Conservation (phyloP, 2,113 vertebrate species). For the Cnemophilus loriae region DNA sequence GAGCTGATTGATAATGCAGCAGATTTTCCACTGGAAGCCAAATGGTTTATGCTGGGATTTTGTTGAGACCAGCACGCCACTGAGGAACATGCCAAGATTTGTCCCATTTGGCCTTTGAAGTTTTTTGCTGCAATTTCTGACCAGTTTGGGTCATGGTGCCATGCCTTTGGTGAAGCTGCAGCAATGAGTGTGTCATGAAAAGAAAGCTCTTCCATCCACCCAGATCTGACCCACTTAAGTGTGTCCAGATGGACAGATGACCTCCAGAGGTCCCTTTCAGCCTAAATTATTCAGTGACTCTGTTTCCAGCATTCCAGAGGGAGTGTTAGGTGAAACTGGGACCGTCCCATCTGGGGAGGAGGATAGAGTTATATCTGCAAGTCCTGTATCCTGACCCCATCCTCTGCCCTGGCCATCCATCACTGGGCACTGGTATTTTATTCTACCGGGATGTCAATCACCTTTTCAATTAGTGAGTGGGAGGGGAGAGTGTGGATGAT, state of each 20-base stretch:
- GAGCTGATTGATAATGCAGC: neutral
- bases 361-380: slow-evolving; percentile 21
- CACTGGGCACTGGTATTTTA: slow-evolving; percentile 55
- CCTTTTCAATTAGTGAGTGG: slow-evolving; percentile 60
- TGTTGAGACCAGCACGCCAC: neutral
- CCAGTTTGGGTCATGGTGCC: neutral
- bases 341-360: neutral
- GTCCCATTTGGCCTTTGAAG: neutral
- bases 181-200: neutral
- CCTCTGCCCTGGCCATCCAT: slow-evolving; percentile 38
- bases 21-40: neutral
- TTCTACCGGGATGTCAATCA: slow-evolving; percentile 53
- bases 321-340: slow-evolving; percentile 48
- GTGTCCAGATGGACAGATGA: slow-evolving; percentile 47
- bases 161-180: neutral
- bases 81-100: neutral
- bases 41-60: neutral
- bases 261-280: slow-evolving; percentile 35
- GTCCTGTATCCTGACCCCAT: slow-evolving; percentile 35
- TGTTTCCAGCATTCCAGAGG: slow-evolving; percentile 36
- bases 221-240: neutral
- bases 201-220: neutral
- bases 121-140: neutral
- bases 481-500: slow-evolving; percentile 49
- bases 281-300: slow-evolving; percentile 56